These are phyloP conservation scores for Tauraco erythrolophus DNA, from an alignment of 2,113 vertebrate genomes.

Conservation along the genomic window DNA sequence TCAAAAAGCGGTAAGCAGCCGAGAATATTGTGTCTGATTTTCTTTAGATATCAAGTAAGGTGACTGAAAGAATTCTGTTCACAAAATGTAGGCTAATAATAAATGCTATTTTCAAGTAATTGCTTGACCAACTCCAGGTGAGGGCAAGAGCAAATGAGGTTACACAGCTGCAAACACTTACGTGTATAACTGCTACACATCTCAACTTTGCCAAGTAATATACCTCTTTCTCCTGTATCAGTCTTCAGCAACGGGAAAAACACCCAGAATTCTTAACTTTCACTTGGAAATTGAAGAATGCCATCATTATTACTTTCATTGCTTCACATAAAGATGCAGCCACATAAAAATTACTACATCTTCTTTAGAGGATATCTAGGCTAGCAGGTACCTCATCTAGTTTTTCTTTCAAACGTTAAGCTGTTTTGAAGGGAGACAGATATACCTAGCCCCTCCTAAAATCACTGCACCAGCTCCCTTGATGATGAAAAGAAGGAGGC, in stretches of 20 bases:
- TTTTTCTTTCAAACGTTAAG: background rate
- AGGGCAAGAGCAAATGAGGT: background rate
- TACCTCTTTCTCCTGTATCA: background rate
- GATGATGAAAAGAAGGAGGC: background rate
- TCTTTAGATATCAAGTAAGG: background rate
- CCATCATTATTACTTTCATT: background rate
- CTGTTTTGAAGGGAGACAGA: background rate
- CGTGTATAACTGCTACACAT: background rate
- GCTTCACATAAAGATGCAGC: background rate
- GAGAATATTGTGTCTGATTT: background rate
- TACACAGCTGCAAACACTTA: background rate
- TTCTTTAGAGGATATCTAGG: background rate
- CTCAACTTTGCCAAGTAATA: background rate
- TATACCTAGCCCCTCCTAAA: background rate
- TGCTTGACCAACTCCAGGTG: background rate
- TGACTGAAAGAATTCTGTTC: background rate
- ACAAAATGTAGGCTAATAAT: background rate
- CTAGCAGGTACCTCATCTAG: background rate
- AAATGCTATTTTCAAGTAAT: background rate
- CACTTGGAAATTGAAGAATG: background rate
- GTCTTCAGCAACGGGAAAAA: background rate
- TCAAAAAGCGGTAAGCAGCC: background rate
- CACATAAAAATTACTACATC: background rate
- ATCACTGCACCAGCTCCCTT: background rate
- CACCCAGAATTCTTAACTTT: background rate